Conservation (phyloP, 2,797 vertebrate species). For the Phoeniculus purpureus region DNA sequence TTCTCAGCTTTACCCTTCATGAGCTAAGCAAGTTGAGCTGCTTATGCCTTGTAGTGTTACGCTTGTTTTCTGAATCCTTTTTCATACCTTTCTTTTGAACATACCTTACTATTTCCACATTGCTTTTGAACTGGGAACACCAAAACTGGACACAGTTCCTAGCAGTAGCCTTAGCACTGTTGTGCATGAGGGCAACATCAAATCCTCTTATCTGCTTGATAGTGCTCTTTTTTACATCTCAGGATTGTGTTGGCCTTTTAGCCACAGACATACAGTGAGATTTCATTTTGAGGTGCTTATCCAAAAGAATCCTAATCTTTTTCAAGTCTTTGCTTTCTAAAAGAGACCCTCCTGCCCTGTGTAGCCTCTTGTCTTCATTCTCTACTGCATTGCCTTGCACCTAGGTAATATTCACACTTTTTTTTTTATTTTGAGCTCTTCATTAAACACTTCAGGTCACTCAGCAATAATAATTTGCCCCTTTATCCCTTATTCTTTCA, state of each 20-base stretch:
- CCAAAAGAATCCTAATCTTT: conserved; percentile 10
- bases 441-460: background rate
- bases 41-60: conserved; percentile 32
- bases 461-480: conserved; percentile 2
- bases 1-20: conserved; percentile 32
- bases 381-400: background rate
- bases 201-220: conserved; percentile 61
- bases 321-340: conserved; percentile 9
- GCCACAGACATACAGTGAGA: background rate
- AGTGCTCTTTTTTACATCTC: conserved; percentile 23
- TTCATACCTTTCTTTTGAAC: conserved; percentile 63
- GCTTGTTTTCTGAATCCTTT: conserved; percentile 48
- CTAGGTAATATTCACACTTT: background rate
- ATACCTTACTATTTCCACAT: background rate
- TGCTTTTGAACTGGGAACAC: conserved; percentile 43
- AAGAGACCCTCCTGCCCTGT: background rate
- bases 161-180: background rate
- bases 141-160: conserved; percentile 26
- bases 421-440: background rate
- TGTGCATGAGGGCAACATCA: background rate
- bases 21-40: conserved; percentile 49
- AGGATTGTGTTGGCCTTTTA: conserved; percentile 2
- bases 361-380: background rate
- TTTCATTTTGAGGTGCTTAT: conserved; percentile 26
- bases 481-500: conserved; percentile 12